Conservation (phyloP, 2,888 invertebrate genomes). For the Rhaphigaster nebulosa region DNA sequence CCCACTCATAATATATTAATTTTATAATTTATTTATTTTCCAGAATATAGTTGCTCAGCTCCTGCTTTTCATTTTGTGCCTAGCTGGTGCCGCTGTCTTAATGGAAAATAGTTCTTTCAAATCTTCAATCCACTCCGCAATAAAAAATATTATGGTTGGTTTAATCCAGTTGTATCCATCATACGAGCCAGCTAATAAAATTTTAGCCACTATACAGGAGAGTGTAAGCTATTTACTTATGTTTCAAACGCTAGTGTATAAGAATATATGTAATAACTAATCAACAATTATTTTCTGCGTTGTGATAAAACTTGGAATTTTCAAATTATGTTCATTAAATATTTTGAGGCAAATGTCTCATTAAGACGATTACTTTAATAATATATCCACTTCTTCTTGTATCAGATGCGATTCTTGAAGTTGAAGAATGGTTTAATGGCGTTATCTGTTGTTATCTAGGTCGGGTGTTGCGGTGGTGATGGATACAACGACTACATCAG, state of each 20-base stretch:
- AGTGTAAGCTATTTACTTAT: slow-evolving; percentile 72
- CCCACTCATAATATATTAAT: neutral
- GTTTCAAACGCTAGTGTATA: neutral
- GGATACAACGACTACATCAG: slow-evolving; percentile 86
- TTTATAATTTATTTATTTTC: slow-evolving; percentile 67
- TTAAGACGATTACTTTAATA: no score
- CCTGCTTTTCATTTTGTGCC: slow-evolving; percentile 78
- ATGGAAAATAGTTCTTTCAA: slow-evolving; percentile 85
- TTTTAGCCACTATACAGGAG: slow-evolving; percentile 86
- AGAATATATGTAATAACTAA: neutral
- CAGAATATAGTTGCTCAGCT: slow-evolving; percentile 84
- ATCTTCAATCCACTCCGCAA: slow-evolving; percentile 83
- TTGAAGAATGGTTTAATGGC: no score
- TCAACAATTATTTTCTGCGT: neutral
- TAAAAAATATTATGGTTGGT: slow-evolving; percentile 78
- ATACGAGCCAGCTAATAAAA: slow-evolving; percentile 77
- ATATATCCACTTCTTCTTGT: no score
- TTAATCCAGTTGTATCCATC: slow-evolving; percentile 82
- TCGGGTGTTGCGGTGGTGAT: slow-evolving; percentile 91
- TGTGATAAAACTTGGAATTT: no score
- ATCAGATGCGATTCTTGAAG: no score
- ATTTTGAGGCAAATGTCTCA: no score
- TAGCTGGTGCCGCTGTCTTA: slow-evolving; percentile 82
- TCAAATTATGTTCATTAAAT: no score
- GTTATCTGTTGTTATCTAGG: slow-evolving; percentile 70